Evolutionary conservation across 2,797 vertebrate species (phyloP).

Genomic region (Sebastes goodei): DNA sequence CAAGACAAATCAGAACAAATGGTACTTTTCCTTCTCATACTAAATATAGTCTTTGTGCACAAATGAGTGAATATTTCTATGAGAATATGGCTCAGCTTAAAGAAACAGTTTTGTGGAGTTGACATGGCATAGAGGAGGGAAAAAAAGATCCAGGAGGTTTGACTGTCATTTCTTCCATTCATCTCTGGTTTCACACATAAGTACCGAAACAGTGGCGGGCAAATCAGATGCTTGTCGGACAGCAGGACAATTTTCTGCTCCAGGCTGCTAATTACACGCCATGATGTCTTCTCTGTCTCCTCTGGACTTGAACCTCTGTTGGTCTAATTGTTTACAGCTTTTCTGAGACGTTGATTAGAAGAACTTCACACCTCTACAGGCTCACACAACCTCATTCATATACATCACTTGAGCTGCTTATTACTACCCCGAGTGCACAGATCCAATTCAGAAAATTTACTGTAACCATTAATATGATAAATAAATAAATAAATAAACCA

Average conservation of each 20-base stretch:
- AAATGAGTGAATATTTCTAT: too few relatives aligned
- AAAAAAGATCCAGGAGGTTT: neutral
- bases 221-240: conserved; percentile 73
- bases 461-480: neutral
- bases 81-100: too few relatives aligned
- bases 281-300: neutral
- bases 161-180: conserved; percentile 29
- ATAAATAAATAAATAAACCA: neutral
- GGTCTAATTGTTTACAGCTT: neutral
- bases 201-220: conserved; percentile 63
- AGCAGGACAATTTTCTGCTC: conserved; percentile 68
- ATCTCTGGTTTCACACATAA: conserved; percentile 68
- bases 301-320: neutral
- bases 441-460: neutral
- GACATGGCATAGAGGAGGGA: neutral
- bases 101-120: neutral
- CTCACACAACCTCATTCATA: neutral
- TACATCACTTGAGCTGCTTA: neutral
- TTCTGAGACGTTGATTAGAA: neutral
- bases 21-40: too few relatives aligned
- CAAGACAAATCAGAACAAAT: too few relatives aligned
- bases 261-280: conserved; percentile 51
- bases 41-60: too few relatives aligned
- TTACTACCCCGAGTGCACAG: neutral
- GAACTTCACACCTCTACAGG: neutral